Evolutionary conservation across 2,888 invertebrate species (phyloP).

Genomic region (Romanomermis culicivorax): DNA sequence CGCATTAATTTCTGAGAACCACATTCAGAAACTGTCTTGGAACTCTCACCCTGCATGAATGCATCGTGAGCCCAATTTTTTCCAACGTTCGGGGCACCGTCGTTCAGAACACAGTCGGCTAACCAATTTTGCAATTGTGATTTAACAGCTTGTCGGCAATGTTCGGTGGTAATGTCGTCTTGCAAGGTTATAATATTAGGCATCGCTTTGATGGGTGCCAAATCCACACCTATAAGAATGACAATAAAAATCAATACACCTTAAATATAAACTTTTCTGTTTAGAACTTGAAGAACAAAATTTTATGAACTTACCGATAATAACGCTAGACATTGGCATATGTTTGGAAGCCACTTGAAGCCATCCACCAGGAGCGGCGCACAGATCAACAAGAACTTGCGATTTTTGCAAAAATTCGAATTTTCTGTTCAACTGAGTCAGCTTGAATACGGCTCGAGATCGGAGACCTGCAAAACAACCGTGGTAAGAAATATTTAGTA

Average conservation of each 20-base stretch:
- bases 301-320: constrained; percentile 56
- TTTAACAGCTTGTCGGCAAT: constrained; percentile 51
- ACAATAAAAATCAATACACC: neutral
- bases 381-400: constrained; percentile 84
- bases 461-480: constrained; percentile 60
- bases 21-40: no score
- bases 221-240: constrained; percentile 53
- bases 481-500: constrained; percentile 1
- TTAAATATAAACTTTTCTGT: neutral
- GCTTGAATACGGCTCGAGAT: constrained; percentile 94
- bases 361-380: constrained; percentile 98
- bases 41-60: constrained; percentile 52
- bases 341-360: constrained; percentile 90
- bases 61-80: constrained; percentile 91
- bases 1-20: no score
- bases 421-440: constrained; percentile 87
- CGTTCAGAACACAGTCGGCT: constrained; percentile 83
- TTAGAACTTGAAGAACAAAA: no score
- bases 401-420: constrained; percentile 88
- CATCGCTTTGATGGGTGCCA: constrained; percentile 74
- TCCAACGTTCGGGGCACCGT: constrained; percentile 91
- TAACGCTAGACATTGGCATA: constrained; percentile 85
- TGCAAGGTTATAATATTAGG: constrained; percentile 67
- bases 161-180: constrained; percentile 91
- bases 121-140: constrained; percentile 82